phyloP scores from a whole-genome alignment of 2,888 invertebrate genomes.

The Agrochola macilenta region DNA sequence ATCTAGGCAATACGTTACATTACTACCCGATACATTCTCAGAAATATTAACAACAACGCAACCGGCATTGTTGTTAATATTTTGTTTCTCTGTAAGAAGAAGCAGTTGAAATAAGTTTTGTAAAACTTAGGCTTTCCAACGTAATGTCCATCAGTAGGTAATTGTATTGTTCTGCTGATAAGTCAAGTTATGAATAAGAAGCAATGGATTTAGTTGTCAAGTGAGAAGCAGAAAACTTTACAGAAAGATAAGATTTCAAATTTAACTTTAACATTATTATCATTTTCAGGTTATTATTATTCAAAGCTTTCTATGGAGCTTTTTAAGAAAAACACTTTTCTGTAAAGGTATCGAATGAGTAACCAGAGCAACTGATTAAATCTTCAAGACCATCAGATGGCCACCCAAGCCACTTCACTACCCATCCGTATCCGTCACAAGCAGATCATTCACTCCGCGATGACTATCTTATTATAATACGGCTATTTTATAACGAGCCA shows the following conservation, averaged over 20 bases:
- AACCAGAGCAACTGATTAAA: neutral
- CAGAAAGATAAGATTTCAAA: neutral
- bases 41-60: neutral
- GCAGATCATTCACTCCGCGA: slow-evolving; percentile 41
- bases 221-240: neutral
- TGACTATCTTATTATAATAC: slow-evolving; percentile 46
- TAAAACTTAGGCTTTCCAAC: neutral
- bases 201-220: neutral
- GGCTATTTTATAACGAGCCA: slow-evolving; percentile 48
- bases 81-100: neutral
- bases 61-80: neutral
- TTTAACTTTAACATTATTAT: neutral
- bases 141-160: neutral
- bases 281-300: neutral
- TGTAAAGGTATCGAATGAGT: neutral
- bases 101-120: neutral
- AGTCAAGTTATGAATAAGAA: neutral
- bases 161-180: neutral
- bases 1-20: slow-evolving; percentile 11
- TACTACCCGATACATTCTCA: slow-evolving; percentile 7
- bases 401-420: neutral
- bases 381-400: neutral
- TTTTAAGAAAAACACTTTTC: neutral
- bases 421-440: slow-evolving; percentile 9
- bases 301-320: neutral